Percentiles rank a stretch among this genome's conserved stretches.
Conservation (phyloP, 1,140 invertebrate species). For the Psix sp. region DNA sequence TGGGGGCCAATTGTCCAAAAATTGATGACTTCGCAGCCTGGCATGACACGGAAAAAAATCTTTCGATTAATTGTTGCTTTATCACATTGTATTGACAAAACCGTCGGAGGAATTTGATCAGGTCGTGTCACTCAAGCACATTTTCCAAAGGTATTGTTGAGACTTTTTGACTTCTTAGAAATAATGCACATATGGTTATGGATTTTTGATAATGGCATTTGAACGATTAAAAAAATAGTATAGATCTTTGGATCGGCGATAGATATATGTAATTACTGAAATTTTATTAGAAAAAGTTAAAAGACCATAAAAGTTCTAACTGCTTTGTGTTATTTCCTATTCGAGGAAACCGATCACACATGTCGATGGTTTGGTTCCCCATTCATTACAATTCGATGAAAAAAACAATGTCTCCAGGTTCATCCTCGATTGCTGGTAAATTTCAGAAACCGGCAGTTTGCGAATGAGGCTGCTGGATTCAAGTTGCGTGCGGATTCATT, state of each 20-base stretch:
- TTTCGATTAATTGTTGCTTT: conserved; percentile 39
- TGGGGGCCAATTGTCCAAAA: conserved; percentile 29
- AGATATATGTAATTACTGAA: too few relatives aligned
- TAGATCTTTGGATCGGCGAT: too few relatives aligned
- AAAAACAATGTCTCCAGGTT: conserved; percentile 67
- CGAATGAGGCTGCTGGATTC: conserved; percentile 47
- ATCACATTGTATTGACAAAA: conserved; percentile 34
- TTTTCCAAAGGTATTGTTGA: conserved; percentile 25
- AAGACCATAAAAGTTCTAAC: too few relatives aligned
- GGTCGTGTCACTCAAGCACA: conserved; percentile 41
- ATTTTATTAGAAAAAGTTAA: too few relatives aligned
- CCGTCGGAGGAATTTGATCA: conserved; percentile 14
- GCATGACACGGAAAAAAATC: conserved; percentile 10
- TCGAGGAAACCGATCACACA: too few relatives aligned
- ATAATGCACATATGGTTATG: conserved; percentile 1
- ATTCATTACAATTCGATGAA: not conserved
- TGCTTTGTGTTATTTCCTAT: too few relatives aligned
- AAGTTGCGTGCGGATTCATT: conserved; percentile 68
- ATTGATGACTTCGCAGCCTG: conserved; percentile 13
- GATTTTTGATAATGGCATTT: not conserved
- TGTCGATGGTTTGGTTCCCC: conserved; percentile 7
- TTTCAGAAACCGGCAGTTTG: conserved; percentile 50
- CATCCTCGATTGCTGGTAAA: conserved; percentile 70
- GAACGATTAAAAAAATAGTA: too few relatives aligned
- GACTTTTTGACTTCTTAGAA: conserved; percentile 1